Evolutionary conservation across 2,113 vertebrate genomes (phyloP).

Genomic region (Malurus alboscapulatus): DNA sequence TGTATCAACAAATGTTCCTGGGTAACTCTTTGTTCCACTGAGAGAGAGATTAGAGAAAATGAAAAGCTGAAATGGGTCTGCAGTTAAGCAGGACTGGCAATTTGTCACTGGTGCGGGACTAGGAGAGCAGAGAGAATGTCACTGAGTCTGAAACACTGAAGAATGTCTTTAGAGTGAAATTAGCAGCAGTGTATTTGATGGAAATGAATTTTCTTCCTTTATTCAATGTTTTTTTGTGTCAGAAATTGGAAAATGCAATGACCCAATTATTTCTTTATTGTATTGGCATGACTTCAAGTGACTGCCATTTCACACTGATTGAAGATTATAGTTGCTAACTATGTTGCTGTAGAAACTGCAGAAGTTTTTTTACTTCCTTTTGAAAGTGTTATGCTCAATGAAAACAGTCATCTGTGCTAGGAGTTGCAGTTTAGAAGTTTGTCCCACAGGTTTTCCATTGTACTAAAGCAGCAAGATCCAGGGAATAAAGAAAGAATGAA

Average conservation of each 20-base stretch:
- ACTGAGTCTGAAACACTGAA: background rate
- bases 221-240: background rate
- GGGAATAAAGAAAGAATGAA: background rate
- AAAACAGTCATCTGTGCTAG: background rate
- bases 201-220: background rate
- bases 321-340: background rate
- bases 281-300: background rate
- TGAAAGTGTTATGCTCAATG: background rate
- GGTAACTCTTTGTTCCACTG: background rate
- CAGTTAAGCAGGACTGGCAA: background rate
- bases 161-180: slow-evolving; percentile 14
- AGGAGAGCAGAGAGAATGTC: background rate
- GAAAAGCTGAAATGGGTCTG: background rate
- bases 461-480: background rate
- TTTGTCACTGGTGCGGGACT: background rate
- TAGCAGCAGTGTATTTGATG: background rate
- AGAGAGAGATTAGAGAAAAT: slow-evolving; percentile 12
- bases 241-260: slow-evolving; percentile 6
- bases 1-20: background rate
- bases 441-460: background rate
- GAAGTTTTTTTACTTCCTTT: background rate
- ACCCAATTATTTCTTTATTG: slow-evolving; percentile 4
- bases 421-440: background rate
- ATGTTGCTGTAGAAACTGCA: background rate
- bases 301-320: background rate